Conservation (phyloP, 2,113 vertebrate genomes). For the Jaculus jaculus region DNA sequence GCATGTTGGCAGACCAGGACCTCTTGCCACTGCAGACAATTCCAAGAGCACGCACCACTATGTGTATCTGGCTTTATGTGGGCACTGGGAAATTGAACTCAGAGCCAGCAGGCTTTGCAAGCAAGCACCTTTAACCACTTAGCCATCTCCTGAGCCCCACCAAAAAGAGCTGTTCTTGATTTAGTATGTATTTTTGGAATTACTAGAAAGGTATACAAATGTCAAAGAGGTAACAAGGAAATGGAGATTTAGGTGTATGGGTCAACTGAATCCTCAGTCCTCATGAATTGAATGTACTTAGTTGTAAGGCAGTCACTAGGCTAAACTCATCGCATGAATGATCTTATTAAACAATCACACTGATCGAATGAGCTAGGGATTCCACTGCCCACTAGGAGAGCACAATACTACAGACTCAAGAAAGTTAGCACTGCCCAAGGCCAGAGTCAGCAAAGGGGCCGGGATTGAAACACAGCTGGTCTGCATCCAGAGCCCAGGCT, state of each 20-base stretch:
- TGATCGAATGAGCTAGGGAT: neutral
- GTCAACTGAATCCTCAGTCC: neutral
- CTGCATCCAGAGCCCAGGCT: neutral
- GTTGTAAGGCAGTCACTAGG: neutral
- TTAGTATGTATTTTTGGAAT: neutral
- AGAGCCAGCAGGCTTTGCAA: no score
- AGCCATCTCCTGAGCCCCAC: no score
- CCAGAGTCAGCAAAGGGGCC: neutral
- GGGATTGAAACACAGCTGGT: neutral
- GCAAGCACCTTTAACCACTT: no score
- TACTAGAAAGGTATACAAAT: neutral
- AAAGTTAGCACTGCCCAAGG: neutral
- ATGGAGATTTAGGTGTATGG: neutral
- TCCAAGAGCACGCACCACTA: no score
- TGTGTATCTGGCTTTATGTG: no score
- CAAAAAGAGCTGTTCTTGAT: conserved; percentile 15
- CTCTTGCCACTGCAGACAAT: no score
- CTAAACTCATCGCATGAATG: neutral
- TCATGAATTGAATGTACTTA: neutral
- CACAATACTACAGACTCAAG: neutral
- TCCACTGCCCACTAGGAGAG: no score
- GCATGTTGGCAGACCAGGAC: neutral
- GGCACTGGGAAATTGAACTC: no score
- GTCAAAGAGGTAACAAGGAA: conserved; percentile 22
- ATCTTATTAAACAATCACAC: neutral